Evolutionary conservation across 2,113 vertebrate genomes (phyloP), one percentile per base, ranked within the genome.

Genomic region (Trochalopteron elliotii): DNA sequence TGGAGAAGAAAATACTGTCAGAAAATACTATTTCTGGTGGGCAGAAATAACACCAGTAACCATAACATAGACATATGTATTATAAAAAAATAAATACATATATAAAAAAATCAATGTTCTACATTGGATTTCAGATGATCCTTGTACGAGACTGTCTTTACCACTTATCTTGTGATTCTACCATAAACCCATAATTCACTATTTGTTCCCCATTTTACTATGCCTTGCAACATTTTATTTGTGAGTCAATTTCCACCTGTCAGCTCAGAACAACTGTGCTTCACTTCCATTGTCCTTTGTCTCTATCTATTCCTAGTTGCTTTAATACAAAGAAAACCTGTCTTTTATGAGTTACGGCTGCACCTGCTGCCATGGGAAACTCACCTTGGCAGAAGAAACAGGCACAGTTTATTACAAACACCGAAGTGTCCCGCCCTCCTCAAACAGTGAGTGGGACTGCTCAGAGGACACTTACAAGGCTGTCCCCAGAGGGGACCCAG

Each of bases 221-320:
- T 94, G 77, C 42, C 64, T 70, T 87, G 52, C 33, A 81, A 89
- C 42, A 50, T 74, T 95, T 89, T 81, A 90, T 92, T 90, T 90
- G 39, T 70, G 79, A 86, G 83, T 93, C 95, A 69, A 44, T 94
- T 95, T 85, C 85, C 27, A 50, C 31, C 59, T 88, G 67, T 88
- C 75, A 88, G 10, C 52, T 94, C 37, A 52, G 68, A 95, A 63
- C 20, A 77, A 42, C 47, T 2, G 9, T 63, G 76, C 47, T 71
- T 63, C 45, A 8, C 47, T 90, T 83, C 71, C 47, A 67, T 30
- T 1, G 3, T 23, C 27, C 55, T 80, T 70, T 86, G 30, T 77
- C 39, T 86, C 35, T 56, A 45, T 61, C 35, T 90, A 24, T 44
- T 89, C 69, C 59, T 42, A 37, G 42, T 27, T 30, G 18, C 52